Evolutionary conservation across 2,113 vertebrate genomes (phyloP), one percentile per base, ranked within the genome.

Genomic region (Rhea pennata): DNA sequence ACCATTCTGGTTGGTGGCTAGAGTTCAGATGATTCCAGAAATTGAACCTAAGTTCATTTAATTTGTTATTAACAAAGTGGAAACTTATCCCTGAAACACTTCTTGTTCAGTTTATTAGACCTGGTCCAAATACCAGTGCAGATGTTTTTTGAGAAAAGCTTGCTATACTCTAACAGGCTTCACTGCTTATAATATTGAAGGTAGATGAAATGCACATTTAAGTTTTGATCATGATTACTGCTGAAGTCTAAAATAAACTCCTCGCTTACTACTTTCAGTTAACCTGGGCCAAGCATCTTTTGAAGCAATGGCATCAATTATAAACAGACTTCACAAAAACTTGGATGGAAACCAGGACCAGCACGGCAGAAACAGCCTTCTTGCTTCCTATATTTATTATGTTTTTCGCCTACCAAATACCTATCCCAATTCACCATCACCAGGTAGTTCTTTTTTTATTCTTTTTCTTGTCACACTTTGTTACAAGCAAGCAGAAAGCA

Each of bases 281-380:
- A 99, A 99, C 97, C 98, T 99, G 75, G 99, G 99, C 86, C 99
- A 99, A 96, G 99, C 98, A 9, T 99, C 99, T 51, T 99, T 99
- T 50, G 99, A 99, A 97, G 99, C 99, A 2, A 99, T 99, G 99
- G 99, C 99, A 13, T 99, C 99, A 8, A 98, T 99, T 93, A 99
- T 99, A 88, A 99, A 99, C 97, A 98, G 99, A 75, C 99, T 99
- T 58, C 99, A 99, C 80, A 99, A 99, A 97, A 99, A 99, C 97
- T 92, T 99, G 96, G 99, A 99, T 96, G 99, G 98, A 93, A 99
- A 98, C 97, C 99, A 99, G 95, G 99, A 99, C 97, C 99, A 99
- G 98, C 99, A 99, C 5, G 99, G 99, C 67, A 98, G 99, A 77
- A 99, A 99, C 95, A 99, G 98, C 97, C 98, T 99, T 72, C 98